These are phyloP conservation scores for Murina feae DNA, from an alignment of 2,113 vertebrate genomes.

Conservation along the genomic window DNA sequence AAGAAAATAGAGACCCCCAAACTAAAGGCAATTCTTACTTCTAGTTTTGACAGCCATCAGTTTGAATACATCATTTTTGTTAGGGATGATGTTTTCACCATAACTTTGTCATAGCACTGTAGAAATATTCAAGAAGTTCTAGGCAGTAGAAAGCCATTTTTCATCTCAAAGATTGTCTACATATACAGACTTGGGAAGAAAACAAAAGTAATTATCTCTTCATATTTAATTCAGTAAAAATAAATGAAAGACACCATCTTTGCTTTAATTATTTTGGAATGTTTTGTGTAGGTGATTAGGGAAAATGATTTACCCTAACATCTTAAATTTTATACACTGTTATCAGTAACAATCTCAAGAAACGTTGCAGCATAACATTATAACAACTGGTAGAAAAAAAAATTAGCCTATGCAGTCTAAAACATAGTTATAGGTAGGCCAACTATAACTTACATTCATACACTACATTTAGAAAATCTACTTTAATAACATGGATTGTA, in stretches of 20 bases:
- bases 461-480: conserved; percentile 37
- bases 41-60: background rate
- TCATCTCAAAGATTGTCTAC: background rate
- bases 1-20: background rate
- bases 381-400: background rate
- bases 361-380: background rate
- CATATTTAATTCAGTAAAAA: background rate
- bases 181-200: background rate
- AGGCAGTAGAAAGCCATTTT: background rate
- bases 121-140: background rate
- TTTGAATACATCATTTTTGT: background rate
- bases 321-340: background rate
- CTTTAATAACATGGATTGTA: background rate
- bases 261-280: background rate
- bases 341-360: background rate
- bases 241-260: background rate
- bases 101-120: background rate
- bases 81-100: background rate
- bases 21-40: background rate
- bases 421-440: background rate
- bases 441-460: conserved; percentile 5
- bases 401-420: background rate
- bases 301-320: background rate
- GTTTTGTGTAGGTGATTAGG: background rate
- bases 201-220: background rate